Base-by-base conservation (phyloP, 64 coral and sea anemone genomes). In the Acropora yongei region DNA sequence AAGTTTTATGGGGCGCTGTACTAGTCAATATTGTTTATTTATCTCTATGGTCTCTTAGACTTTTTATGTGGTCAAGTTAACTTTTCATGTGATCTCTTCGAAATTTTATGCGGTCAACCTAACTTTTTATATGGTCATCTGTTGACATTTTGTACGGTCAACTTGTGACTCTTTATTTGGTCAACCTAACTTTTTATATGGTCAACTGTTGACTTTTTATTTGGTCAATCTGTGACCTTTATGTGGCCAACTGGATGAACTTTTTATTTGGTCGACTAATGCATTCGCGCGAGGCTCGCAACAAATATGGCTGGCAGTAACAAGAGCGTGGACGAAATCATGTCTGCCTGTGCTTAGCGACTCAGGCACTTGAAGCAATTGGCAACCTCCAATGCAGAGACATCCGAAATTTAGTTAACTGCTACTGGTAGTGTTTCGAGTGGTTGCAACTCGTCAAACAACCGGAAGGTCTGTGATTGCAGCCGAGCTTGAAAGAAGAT, bases 371-470 rank as follows among this genome's bases (percentile, higher is more conserved):
- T 30, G 30, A 30, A 30, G 30, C 30, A 30, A 30, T 30, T 30
- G 30, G 30, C 30, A 30, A 30, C 30, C 30, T 30, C 30, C 30
- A 30, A 30, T 30, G 44, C 80, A 72, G 5, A 44, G 88, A 90
- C 47, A 90, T 81, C 44, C 13, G 47, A 81, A 80, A 90, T 80
- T 53, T 74, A 47, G 88, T 90, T 50, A 43, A 90, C 78, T 44
- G 78, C 61, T 45, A 47, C 75, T 44, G 48, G 48, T 44, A 47
- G 75, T 16, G 6, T 44, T 77, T 47, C 75, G 75, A 77, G 6
- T 47, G 2, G 4, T 13, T 47, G 43, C 47, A 12, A 8, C 41
- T 43, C 75, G 10, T 77, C 75, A 13, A 7, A 30, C 75, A 77
- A 77, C 6, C 75, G 30, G 30, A 30, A 30, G 30, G 30, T 12